Conservation (phyloP, 2,797 vertebrate genomes). For the Tarsius wallacei region DNA sequence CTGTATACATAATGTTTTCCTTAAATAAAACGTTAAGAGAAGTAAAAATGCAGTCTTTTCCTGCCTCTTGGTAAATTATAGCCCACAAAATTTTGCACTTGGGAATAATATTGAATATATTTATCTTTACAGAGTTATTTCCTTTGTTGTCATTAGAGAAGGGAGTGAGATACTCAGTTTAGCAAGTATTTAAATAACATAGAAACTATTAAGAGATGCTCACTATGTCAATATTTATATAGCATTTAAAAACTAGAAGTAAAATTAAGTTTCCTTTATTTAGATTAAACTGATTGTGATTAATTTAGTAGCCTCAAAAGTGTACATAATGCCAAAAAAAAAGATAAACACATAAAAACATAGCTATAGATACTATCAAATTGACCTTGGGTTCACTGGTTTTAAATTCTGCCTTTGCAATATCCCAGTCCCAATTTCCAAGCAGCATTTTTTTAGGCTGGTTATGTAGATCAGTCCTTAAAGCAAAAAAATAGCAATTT, state of each 20-base stretch:
- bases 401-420: constrained; percentile 80
- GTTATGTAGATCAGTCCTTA: constrained; percentile 85
- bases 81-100: constrained; percentile 76
- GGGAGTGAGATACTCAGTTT: constrained; percentile 81
- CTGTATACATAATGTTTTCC: constrained; percentile 87
- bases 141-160: constrained; percentile 83
- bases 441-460: constrained; percentile 73
- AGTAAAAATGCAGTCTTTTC: constrained; percentile 87
- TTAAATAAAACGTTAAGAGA: constrained; percentile 88
- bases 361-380: constrained; percentile 73
- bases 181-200: constrained; percentile 85
- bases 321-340: constrained; percentile 68
- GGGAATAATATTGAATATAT: constrained; percentile 85
- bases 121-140: constrained; percentile 86
- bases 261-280: constrained; percentile 83
- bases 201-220: constrained; percentile 84
- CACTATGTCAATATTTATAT: constrained; percentile 79
- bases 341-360: constrained; percentile 77
- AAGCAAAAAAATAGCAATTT: constrained; percentile 89
- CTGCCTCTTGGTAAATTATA: constrained; percentile 85
- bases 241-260: constrained; percentile 75
- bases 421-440: constrained; percentile 72
- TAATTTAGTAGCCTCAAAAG: constrained; percentile 75
- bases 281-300: constrained; percentile 79
- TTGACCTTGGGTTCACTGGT: constrained; percentile 83